Percentiles rank a stretch among this genome's conserved stretches.
phyloP scores from a whole-genome alignment of 2,888 invertebrate species.

The Acrobasis suavella region DNA sequence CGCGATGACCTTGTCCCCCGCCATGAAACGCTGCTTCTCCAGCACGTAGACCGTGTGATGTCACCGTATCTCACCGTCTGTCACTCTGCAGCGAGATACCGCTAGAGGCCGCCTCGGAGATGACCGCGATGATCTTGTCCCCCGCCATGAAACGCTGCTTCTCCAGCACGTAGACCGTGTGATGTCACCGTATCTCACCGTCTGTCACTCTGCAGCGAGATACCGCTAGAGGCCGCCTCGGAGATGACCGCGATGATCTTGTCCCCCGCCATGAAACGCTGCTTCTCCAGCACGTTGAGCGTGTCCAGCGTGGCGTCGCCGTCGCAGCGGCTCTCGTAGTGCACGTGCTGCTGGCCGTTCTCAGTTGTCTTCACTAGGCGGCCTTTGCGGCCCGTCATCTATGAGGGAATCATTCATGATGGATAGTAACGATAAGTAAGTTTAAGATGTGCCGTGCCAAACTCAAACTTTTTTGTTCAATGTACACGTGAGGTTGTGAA shows the following conservation, averaged over 20 bases:
- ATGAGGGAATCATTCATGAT: conserved; percentile 20
- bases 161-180: conserved; percentile 98
- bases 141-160: conserved; percentile 98
- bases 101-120: conserved; percentile 99
- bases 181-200: conserved; percentile 87
- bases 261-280: conserved; percentile 98
- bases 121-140: conserved; percentile 98
- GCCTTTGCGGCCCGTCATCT: conserved; percentile 99
- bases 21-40: conserved; percentile 96
- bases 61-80: conserved; percentile 86
- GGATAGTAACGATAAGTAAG: too few species aligned
- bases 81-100: conserved; percentile 99
- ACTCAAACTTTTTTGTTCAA: too few species aligned
- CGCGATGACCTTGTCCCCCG: conserved; percentile 97
- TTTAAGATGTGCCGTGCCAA: too few species aligned
- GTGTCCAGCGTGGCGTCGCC: conserved; percentile 98
- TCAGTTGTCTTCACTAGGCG: conserved; percentile 93
- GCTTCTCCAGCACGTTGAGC: conserved; percentile 95
- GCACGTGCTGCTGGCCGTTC: conserved; percentile 89
- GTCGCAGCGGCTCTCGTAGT: conserved; percentile 97
- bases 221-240: conserved; percentile 99
- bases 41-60: conserved; percentile 98
- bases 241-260: conserved; percentile 99
- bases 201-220: conserved; percentile 97
- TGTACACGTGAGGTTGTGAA: too few species aligned